Conservation (phyloP, 2,797 vertebrate genomes). For the Anabacerthia variegaticeps region DNA sequence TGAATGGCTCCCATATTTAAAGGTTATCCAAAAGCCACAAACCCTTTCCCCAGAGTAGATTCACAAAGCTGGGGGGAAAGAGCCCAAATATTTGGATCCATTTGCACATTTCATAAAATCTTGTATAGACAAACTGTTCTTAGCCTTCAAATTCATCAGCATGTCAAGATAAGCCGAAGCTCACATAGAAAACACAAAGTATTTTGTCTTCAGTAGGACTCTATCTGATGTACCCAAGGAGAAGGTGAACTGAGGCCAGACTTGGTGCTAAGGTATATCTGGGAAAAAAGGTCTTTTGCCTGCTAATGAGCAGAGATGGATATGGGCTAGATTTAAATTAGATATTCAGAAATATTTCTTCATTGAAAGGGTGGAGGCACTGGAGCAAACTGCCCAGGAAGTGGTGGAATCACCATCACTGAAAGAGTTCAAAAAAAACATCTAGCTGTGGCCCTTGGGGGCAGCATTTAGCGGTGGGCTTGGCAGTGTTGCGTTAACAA, state of each 20-base stretch:
- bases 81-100: background rate
- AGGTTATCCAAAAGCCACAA: constrained; percentile 5
- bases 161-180: background rate
- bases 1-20: background rate
- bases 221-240: background rate
- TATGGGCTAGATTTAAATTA: background rate
- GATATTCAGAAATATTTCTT: background rate
- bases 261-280: background rate
- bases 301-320: background rate
- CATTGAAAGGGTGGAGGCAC: background rate
- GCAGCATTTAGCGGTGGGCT: background rate
- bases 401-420: background rate
- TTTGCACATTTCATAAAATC: background rate
- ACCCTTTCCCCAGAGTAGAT: background rate
- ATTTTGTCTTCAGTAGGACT: background rate
- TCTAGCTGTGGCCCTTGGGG: too few relatives aligned
- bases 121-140: background rate
- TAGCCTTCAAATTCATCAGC: background rate
- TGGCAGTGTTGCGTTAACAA: background rate
- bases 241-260: background rate
- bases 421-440: background rate
- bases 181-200: background rate
- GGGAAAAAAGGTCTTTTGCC: background rate
- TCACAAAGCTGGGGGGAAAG: fast-evolving
- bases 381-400: background rate